phyloP scores from a whole-genome alignment of 2,113 vertebrate species.

The Notechis scutatus region DNA sequence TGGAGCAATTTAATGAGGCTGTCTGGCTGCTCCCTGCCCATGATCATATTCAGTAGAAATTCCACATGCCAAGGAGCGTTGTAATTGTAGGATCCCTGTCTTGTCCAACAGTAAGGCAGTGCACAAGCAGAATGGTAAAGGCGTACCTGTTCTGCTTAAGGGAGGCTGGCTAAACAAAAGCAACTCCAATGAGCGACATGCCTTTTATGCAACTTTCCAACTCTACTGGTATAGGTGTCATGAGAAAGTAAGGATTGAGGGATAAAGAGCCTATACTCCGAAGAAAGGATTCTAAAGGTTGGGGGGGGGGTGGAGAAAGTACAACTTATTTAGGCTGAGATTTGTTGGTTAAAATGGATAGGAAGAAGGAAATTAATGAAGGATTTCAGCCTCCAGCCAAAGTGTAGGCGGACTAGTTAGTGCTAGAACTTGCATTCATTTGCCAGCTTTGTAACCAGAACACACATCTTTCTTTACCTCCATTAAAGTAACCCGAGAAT shows the following conservation, averaged over 20 bases:
- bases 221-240: not conserved
- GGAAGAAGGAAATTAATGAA: not conserved
- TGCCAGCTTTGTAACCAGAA: not conserved
- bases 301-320: not conserved
- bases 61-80: not conserved
- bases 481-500: not conserved
- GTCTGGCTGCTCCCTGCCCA: slow-evolving; percentile 28
- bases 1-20: slow-evolving; percentile 29
- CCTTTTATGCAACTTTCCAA: not conserved
- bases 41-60: slow-evolving; percentile 22
- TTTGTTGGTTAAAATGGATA: not conserved
- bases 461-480: not conserved
- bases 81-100: slow-evolving; percentile 23
- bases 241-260: not conserved
- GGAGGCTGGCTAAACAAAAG: not conserved
- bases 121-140: not conserved
- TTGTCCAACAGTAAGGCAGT: not conserved
- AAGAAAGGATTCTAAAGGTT: not conserved
- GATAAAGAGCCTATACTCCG: not conserved
- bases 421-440: not conserved
- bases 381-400: not conserved
- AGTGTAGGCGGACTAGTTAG: not conserved
- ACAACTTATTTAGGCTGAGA: not conserved
- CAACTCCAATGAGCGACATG: not conserved
- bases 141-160: not conserved